phyloP scores from a whole-genome alignment of 2,888 invertebrate species.

The Theristus sp. region DNA sequence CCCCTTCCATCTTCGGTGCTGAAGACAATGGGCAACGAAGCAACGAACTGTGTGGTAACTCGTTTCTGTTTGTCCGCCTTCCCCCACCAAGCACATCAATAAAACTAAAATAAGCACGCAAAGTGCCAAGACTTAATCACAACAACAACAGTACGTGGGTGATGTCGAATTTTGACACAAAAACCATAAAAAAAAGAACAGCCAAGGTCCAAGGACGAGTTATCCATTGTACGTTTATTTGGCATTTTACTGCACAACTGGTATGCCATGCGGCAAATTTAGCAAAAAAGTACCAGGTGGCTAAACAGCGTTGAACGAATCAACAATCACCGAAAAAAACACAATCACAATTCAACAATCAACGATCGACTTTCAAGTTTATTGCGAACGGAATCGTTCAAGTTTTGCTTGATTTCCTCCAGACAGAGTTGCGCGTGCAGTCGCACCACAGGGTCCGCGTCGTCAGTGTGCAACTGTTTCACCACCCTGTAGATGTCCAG shows the following conservation, averaged over 20 bases:
- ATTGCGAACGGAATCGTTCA: neutral
- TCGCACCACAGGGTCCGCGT: conserved; percentile 49
- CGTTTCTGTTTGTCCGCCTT: no score
- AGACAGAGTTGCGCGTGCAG: conserved; percentile 57
- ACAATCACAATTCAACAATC: neutral
- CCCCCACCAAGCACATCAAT: no score
- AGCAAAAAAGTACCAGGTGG: neutral
- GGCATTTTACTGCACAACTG: neutral
- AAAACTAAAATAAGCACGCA: no score
- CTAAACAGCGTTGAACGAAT: neutral
- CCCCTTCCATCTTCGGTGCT: no score
- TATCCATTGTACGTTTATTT: neutral
- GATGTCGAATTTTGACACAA: no score
- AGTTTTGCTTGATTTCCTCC: conserved; percentile 34
- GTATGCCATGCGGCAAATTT: neutral
- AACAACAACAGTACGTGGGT: no score
- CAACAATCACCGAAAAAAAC: neutral
- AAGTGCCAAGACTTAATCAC: no score
- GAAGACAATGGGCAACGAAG: no score
- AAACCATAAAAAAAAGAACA: no score
- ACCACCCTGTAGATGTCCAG: conserved; percentile 51
- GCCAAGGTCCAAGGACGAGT: no score
- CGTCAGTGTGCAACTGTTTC: conserved; percentile 44
- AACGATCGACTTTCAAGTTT: neutral
- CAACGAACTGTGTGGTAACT: no score